Conservation (phyloP, 1,140 invertebrate species). For the Lepidotrigona ventralis region DNA sequence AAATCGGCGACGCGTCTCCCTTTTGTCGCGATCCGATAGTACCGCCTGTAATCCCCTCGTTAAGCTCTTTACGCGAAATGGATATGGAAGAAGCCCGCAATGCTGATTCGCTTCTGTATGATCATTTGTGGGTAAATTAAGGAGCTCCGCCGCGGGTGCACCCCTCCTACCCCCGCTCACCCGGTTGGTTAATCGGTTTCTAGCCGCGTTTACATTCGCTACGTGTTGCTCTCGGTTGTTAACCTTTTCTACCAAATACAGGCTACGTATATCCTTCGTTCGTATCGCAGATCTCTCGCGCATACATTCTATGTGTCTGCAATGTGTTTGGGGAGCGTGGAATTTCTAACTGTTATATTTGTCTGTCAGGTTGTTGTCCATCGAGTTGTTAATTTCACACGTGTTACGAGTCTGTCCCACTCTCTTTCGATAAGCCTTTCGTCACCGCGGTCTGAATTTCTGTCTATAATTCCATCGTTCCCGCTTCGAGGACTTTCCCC, state of each 20-base stretch:
- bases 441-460: too few relatives aligned
- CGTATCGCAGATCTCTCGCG: background rate
- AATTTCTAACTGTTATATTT: too few relatives aligned
- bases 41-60: slow-evolving; percentile 57
- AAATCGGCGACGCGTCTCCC: slow-evolving; percentile 37
- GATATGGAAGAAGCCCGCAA: slow-evolving; percentile 23
- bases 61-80: slow-evolving; percentile 54
- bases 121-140: slow-evolving; percentile 52
- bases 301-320: too few relatives aligned
- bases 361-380: too few relatives aligned
- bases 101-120: slow-evolving; percentile 18
- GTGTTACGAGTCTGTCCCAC: too few relatives aligned
- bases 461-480: too few relatives aligned
- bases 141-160: slow-evolving; percentile 14
- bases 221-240: background rate
- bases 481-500: background rate
- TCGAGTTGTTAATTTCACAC: too few relatives aligned
- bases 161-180: too few relatives aligned
- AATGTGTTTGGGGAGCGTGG: too few relatives aligned
- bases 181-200: slow-evolving; percentile 30
- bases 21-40: slow-evolving; percentile 46
- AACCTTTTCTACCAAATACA: background rate
- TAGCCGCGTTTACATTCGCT: background rate
- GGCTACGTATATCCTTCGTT: too few relatives aligned
- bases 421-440: too few relatives aligned